These are phyloP conservation scores for Hydrotaea cyrtoneurina DNA, from an alignment of 2,888 invertebrate species.

Conservation along the genomic window DNA sequence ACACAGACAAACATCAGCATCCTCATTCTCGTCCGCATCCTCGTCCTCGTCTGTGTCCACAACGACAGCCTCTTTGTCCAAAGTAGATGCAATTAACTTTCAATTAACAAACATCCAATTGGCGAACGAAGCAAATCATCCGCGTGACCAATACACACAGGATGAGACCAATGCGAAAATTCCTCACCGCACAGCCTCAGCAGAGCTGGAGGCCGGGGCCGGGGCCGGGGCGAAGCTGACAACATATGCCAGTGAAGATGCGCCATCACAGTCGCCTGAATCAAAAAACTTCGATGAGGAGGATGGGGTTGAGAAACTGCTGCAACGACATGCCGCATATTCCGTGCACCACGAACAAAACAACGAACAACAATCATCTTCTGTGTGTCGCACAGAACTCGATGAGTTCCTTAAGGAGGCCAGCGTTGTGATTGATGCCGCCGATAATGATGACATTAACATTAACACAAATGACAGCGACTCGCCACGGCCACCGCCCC, in stretches of 20 bases:
- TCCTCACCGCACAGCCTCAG: not conserved
- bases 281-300: not conserved
- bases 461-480: slow-evolving; percentile 19
- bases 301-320: not conserved
- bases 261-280: not conserved
- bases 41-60: slow-evolving; percentile 1
- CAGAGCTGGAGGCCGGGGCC: not conserved
- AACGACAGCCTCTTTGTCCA: not conserved
- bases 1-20: slow-evolving; percentile 45
- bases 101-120: slow-evolving; percentile 55
- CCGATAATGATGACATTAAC: slow-evolving; percentile 47
- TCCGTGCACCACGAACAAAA: slow-evolving; percentile 46
- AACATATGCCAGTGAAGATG: slow-evolving; percentile 64
- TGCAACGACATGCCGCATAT: slow-evolving; percentile 43
- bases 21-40: not conserved
- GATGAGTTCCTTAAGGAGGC: slow-evolving; percentile 71
- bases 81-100: slow-evolving; percentile 55
- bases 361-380: slow-evolving; percentile 41
- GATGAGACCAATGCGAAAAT: slow-evolving; percentile 3
- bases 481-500: too few relatives aligned
- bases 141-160: not conserved
- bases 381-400: slow-evolving; percentile 70
- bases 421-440: slow-evolving; percentile 68
- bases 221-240: slow-evolving; percentile 36
- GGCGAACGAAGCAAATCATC: not conserved